phyloP scores from a whole-genome alignment of 2,888 invertebrate genomes.

The Caenorhabditis afra region DNA sequence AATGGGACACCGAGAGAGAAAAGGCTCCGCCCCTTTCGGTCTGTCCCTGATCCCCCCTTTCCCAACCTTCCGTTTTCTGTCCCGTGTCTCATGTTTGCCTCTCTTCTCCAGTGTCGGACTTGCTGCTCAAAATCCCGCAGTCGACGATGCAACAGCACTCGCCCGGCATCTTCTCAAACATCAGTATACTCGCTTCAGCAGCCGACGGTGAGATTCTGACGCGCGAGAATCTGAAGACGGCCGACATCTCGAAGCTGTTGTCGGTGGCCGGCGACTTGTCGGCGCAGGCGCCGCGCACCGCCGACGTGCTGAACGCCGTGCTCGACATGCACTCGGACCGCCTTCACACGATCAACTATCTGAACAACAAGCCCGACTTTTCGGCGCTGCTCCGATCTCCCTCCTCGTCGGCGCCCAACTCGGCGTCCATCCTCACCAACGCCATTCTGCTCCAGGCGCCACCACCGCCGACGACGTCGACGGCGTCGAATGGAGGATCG shows the following conservation, averaged over 20 bases:
- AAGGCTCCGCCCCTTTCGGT: background rate
- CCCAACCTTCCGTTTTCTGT: too few species aligned
- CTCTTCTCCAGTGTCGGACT: slow-evolving; percentile 29
- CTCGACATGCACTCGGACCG: slow-evolving; percentile 78
- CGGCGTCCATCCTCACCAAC: slow-evolving; percentile 66
- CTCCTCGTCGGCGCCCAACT: slow-evolving; percentile 69
- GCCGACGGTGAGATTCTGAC: slow-evolving; percentile 68
- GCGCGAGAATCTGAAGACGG: slow-evolving; percentile 67
- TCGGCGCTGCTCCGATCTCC: slow-evolving; percentile 65
- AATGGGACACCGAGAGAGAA: background rate
- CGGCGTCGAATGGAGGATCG: slow-evolving; percentile 2
- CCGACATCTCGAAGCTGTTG: slow-evolving; percentile 66
- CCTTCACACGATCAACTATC: slow-evolving; percentile 67
- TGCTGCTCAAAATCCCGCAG: slow-evolving; percentile 61
- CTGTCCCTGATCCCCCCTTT: too few species aligned
- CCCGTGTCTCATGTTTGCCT: background rate
- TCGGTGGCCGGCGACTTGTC: slow-evolving; percentile 70
- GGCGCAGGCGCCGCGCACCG: slow-evolving; percentile 76
- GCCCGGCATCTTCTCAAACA: slow-evolving; percentile 78
- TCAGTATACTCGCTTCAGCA: slow-evolving; percentile 70
- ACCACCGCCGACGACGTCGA: slow-evolving; percentile 58
- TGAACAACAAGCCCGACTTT: slow-evolving; percentile 62
- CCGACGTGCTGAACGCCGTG: slow-evolving; percentile 79
- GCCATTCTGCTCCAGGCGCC: slow-evolving; percentile 38
- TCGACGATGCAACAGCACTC: slow-evolving; percentile 68